Conservation (phyloP, 2,797 vertebrate genomes). For the Sebastes minor region DNA sequence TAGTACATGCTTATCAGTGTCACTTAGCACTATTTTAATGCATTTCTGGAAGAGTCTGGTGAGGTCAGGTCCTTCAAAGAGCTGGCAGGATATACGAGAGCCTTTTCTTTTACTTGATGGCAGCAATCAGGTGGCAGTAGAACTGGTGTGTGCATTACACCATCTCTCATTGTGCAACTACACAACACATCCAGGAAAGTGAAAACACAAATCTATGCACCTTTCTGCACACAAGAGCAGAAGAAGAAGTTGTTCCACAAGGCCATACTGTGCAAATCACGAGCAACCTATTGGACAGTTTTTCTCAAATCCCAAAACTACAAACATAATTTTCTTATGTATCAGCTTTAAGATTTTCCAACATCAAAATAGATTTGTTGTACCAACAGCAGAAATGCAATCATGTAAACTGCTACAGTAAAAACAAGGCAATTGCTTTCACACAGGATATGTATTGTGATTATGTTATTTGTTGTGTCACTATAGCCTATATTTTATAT, state of each 20-base stretch:
- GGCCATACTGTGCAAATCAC: constrained; percentile 1
- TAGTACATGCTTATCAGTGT: not conserved
- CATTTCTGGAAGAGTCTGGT: not conserved
- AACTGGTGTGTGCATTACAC: not conserved
- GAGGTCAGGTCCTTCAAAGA: not conserved
- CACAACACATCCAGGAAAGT: not conserved
- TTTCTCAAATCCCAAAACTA: not conserved
- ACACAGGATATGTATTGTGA: constrained; percentile 9
- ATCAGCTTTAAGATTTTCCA: not conserved
- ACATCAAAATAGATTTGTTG: not conserved
- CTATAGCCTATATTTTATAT: constrained; percentile 1
- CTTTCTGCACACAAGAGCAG: constrained; percentile 7
- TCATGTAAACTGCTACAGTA: constrained; percentile 8
- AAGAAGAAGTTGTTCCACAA: constrained; percentile 5
- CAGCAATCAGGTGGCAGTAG: not conserved
- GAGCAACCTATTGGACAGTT: not conserved
- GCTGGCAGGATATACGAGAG: not conserved
- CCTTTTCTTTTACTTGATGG: not conserved
- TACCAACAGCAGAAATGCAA: not conserved
- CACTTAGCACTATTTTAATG: not conserved
- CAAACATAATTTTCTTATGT: not conserved
- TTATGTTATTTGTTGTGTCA: constrained; percentile 27
- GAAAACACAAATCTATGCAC: constrained; percentile 18
- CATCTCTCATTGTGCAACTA: not conserved
- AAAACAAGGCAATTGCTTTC: constrained; percentile 21